Percentiles rank a stretch among this genome's conserved stretches.
Conservation (phyloP, 2,888 invertebrate genomes). For the Nesidiocoris tenuis region DNA sequence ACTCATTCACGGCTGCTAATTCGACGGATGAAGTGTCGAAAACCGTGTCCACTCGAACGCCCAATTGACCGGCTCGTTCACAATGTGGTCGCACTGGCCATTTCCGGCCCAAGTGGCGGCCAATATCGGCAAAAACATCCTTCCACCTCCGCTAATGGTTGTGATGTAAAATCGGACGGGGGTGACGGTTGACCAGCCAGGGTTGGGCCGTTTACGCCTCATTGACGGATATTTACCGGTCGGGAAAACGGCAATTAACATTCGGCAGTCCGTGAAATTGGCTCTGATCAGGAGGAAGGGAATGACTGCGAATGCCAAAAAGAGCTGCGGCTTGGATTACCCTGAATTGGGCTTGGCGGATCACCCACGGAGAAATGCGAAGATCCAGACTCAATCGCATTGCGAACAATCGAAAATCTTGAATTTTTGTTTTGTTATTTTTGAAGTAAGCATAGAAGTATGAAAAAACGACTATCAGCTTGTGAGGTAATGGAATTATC, state of each 20-base stretch:
- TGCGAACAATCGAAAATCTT: no score
- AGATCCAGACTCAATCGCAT: no score
- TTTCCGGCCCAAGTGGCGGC: not conserved
- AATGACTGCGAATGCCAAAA: conserved; percentile 4
- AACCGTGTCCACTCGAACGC: not conserved
- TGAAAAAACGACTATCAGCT: no score
- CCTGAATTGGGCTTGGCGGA: not conserved
- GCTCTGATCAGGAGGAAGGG: not conserved
- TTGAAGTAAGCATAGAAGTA: not conserved
- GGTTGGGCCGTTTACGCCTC: conserved; percentile 18
- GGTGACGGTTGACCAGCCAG: not conserved
- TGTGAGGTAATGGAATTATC: no score
- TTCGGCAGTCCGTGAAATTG: conserved; percentile 27
- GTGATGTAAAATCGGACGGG: conserved; percentile 8
- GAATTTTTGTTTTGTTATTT: not conserved
- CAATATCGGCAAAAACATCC: not conserved
- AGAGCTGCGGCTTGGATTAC: no score
- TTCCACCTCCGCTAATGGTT: not conserved
- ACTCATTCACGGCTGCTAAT: no score
- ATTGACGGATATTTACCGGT: conserved; percentile 30
- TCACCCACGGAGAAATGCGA: not conserved
- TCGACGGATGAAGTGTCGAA: not conserved
- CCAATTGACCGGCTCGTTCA: not conserved
- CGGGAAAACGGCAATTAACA: conserved; percentile 22
- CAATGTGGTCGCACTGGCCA: not conserved